Base-by-base conservation (phyloP, 2,113 vertebrate species). In the Meles meles region DNA sequence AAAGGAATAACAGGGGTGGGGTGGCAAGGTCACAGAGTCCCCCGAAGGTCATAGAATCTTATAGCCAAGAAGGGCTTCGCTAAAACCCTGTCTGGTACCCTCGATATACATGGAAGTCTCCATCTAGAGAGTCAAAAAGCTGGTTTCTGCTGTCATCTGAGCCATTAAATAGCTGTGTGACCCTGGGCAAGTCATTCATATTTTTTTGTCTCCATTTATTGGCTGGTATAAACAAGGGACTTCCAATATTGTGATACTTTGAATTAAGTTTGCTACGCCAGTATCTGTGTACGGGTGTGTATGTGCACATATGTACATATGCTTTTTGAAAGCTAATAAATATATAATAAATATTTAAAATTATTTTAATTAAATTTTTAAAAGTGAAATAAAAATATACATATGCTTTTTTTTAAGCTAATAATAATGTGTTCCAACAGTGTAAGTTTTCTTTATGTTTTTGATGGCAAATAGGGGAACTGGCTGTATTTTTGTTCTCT, bases 381-480 rank as follows among this genome's bases (percentile, higher is more conserved):
- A 6, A 55, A 55, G 52, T 55, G 18, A 55, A 55, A 55, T 55
- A 55, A 55, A 55, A 55, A 55, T 55, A 55, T 55, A 55, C 52
- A 55, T 55, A 55, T 18, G 49, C 55, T 21, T 21, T 61, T 61
- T 61, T 27, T 61, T 12, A 12, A 61, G 55, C 37, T 37, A 91
- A 47, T n/a, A 97, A 65, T 44, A 89, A 74, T 42, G 7, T 44
- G 20, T 88, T 88, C 81, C 71, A 95, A 12, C 42, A 81, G 7
- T 65, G 4, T 57, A 89, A n/a, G 12, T 67, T 88, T 87, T 77
- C 90, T 95, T 84, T 77, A 90, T 95, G 55, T 65, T 94, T 96
- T 94, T 79, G 13, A 95, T 76, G 69, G 76, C 39, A 34, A 61
- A 63, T 67, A 7, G 39, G 69, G 47, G 52, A 63, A 59, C 47